Conservation (phyloP, 2,113 vertebrate species). For the Poeciliopsis turrubarensis region DNA sequence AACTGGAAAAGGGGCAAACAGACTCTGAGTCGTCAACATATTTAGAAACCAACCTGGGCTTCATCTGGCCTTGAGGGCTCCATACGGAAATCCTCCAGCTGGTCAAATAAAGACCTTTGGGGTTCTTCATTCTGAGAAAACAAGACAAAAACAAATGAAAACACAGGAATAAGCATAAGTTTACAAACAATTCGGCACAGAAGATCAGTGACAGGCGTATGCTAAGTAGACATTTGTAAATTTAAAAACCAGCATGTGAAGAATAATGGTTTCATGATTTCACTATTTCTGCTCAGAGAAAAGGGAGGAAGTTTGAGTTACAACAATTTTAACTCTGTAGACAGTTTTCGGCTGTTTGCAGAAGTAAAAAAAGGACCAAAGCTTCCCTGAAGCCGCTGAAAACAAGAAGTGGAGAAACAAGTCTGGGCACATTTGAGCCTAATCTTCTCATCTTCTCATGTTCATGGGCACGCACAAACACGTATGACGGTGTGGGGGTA, state of each 20-base stretch:
- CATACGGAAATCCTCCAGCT: conserved; percentile 67
- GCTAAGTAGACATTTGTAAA: not conserved
- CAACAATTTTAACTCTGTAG: not conserved
- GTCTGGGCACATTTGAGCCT: conserved; percentile 52
- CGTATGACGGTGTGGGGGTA: not conserved
- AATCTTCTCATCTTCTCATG: conserved; percentile 15
- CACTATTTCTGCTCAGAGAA: not conserved
- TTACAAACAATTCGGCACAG: not conserved
- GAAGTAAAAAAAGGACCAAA: conserved; percentile 36
- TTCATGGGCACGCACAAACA: conserved; percentile 14
- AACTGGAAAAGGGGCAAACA: not conserved
- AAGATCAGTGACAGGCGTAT: not conserved
- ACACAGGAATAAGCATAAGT: not conserved
- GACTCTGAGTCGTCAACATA: not conserved
- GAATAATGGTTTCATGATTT: conserved; percentile 4
- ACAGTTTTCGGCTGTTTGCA: conserved; percentile 38
- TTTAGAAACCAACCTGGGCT: conserved; percentile 48
- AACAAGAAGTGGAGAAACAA: conserved; percentile 51
- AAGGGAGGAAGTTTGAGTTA: conserved; percentile 31
- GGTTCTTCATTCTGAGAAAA: conserved; percentile 52
- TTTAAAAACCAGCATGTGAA: not conserved
- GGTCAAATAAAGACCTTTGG: conserved; percentile 67
- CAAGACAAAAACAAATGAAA: not conserved
- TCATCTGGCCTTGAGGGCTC: conserved; percentile 39
- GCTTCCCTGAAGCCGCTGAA: not conserved